Conservation (phyloP, 2,113 vertebrate genomes). For the Perca fluviatilis region DNA sequence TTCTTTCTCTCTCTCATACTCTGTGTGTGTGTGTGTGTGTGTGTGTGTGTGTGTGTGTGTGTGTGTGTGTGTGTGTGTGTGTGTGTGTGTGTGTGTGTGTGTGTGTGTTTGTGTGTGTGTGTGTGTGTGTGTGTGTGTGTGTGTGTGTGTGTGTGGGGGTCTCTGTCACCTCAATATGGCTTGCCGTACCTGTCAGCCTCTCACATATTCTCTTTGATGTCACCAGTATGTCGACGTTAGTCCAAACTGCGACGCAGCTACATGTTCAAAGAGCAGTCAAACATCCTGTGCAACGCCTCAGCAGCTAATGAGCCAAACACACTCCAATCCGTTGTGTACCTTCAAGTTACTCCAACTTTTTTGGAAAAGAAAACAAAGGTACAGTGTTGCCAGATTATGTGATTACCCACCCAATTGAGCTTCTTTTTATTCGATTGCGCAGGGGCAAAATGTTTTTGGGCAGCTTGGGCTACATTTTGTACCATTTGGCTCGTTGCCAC, state of each 20-base stretch:
- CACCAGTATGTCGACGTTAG: conserved; percentile 49
- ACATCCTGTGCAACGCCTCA: conserved; percentile 41
- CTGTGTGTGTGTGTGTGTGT: too few relatives aligned
- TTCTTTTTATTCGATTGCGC: not conserved
- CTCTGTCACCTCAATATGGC: conserved; percentile 48
- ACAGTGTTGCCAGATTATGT: not conserved
- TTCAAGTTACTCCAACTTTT: too few relatives aligned
- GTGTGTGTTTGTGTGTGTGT: not conserved
- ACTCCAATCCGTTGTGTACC: not conserved
- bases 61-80: not conserved
- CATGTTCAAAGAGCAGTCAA: conserved; percentile 59
- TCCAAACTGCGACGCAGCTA: conserved; percentile 35
- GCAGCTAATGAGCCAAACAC: conserved; percentile 64
- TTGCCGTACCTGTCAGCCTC: conserved; percentile 30
- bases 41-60: too few relatives aligned
- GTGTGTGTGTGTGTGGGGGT: too few relatives aligned
- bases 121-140: not conserved
- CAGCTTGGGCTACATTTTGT: not conserved
- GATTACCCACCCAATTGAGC: not conserved
- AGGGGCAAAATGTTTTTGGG: not conserved
- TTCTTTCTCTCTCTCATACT: not conserved
- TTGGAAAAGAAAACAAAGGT: too few relatives aligned
- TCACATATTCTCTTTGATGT: conserved; percentile 77
- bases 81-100: too few relatives aligned
- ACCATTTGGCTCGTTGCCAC: too few relatives aligned